Base-by-base conservation (phyloP, 1,140 invertebrate species). In the Zaprionus capensis region DNA sequence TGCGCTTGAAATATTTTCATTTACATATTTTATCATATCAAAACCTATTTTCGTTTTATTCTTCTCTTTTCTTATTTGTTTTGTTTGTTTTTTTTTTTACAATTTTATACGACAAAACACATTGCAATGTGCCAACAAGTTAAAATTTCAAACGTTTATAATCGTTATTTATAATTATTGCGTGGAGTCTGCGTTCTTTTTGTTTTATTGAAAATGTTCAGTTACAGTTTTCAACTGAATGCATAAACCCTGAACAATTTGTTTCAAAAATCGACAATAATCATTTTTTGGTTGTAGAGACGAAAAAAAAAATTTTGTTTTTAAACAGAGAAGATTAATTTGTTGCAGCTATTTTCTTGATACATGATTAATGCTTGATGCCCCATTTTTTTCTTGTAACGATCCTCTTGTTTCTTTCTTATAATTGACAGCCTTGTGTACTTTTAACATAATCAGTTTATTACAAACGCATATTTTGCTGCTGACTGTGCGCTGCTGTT, bases 111-210 rank as follows among this genome's bases (percentile, higher is more conserved):
- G 73, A 76, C 73, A 76, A 86, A 80, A 87, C 81, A 84, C 82
- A 84, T 80, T 80, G 77, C 81, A 84, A 84, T 84, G 81, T 84
- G 81, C 81, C 79, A 84, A 87, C 83, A 87, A 87, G 77, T 87
- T 87, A 87, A 87, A 87, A 87, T 87, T 82, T 86, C 80, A 80
- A 87, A 86, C 83, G 78, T 74, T 80, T 78, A 78, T 80, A 86
- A 78, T 85, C 53, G 61, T 73, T 75, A 51, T 78, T 44, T 79
- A 76, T 74, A 66, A 67, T 76, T 71, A 65, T 71, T 83, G 78
- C 81, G 84, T 81, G 75, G 68, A 87, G 76, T 87, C 76, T 82
- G 82, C 79, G 59, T 63, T 66, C 20, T 28, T 63, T 56, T 56
- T 12, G 44, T 28, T 81, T 75, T 78, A 74, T 84, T 85, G 58